Conservation (phyloP, 2,888 invertebrate genomes). For the Theristus sp. region DNA sequence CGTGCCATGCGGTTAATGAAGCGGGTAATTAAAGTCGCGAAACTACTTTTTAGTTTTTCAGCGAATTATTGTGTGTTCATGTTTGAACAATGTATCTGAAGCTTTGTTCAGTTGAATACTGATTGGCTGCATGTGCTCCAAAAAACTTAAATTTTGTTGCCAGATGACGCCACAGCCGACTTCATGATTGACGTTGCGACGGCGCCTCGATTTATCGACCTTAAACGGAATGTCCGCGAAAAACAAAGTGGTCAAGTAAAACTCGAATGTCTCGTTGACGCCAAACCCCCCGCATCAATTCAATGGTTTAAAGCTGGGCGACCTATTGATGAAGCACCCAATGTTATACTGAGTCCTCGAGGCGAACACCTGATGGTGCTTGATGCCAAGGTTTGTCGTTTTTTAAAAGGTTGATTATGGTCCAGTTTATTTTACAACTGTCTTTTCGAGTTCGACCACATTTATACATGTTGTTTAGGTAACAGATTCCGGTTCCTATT, state of each 20-base stretch:
- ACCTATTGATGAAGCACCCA: conserved; percentile 16
- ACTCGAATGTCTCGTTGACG: conserved; percentile 28
- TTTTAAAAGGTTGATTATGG: too few relatives aligned
- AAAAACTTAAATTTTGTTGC: too few relatives aligned
- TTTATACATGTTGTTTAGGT: too few relatives aligned
- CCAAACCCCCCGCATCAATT: conserved; percentile 28
- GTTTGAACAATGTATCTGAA: too few relatives aligned
- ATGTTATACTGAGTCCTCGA: conserved; percentile 22
- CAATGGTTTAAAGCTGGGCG: conserved; percentile 30
- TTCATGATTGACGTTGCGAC: conserved; percentile 24
- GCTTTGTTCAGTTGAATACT: too few relatives aligned
- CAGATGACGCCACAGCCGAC: conserved; percentile 10
- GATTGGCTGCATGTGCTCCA: too few relatives aligned
- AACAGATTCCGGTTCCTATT: conserved; percentile 43
- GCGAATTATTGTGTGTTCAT: too few relatives aligned
- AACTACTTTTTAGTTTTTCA: too few relatives aligned
- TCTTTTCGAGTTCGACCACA: too few relatives aligned
- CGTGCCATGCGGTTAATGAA: conserved; percentile 31
- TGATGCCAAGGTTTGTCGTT: conserved; percentile 11
- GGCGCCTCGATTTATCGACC: conserved; percentile 12
- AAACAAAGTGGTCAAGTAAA: conserved; percentile 4
- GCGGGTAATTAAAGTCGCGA: conserved; percentile 29
- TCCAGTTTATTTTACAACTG: too few relatives aligned
- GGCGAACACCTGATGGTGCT: conserved; percentile 26
- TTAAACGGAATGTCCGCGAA: conserved; percentile 5